phyloP scores from a whole-genome alignment of 2,888 invertebrate species.

The Acholoe squamosa region DNA sequence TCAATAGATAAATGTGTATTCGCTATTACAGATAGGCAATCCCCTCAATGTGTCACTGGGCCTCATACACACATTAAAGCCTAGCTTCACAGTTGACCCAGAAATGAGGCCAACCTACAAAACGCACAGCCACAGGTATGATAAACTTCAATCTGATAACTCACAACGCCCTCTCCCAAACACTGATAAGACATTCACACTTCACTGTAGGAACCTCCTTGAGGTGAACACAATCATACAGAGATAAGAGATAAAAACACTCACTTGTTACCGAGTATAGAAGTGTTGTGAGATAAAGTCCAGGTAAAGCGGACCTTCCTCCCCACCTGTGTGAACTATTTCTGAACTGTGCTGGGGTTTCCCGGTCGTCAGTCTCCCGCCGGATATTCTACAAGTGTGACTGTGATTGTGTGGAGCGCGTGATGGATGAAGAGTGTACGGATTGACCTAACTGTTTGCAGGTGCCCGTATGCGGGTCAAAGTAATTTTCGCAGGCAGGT shows the following conservation, averaged over 20 bases:
- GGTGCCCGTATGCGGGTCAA: background rate
- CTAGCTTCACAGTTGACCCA: conserved; percentile 20
- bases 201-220: background rate
- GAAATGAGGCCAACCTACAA: background rate
- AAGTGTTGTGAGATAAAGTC: background rate
- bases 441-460: background rate
- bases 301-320: background rate
- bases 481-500: too few relatives aligned
- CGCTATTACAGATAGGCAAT: too few relatives aligned
- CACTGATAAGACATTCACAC: background rate
- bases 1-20: too few relatives aligned
- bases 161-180: background rate
- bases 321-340: conserved; percentile 6
- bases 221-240: background rate
- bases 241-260: background rate
- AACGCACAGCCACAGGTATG: background rate
- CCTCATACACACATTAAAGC: background rate
- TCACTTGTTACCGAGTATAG: background rate
- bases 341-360: conserved; percentile 18
- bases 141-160: background rate
- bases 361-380: conserved; percentile 36
- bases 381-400: background rate
- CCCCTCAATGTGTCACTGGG: background rate
- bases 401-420: background rate
- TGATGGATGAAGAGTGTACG: background rate